phyloP scores from a whole-genome alignment of 2,113 vertebrate species.

The Montifringilla adamsi region DNA sequence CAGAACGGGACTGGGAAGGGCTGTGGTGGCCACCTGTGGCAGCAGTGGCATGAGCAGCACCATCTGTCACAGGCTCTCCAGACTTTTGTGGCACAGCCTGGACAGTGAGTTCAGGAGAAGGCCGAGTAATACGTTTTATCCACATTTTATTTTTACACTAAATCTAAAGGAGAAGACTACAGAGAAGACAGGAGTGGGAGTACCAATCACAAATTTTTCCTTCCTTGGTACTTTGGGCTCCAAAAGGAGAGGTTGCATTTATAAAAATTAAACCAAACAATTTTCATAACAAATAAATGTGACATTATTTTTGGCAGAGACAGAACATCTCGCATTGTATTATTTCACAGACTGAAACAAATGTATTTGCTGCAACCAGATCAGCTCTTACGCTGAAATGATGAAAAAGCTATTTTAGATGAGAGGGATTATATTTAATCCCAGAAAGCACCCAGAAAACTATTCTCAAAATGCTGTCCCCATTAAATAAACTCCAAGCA shows the following conservation, averaged over 20 bases:
- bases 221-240: neutral
- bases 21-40: neutral
- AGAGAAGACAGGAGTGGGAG: neutral
- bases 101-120: neutral
- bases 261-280: neutral
- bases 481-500: conserved; percentile 36
- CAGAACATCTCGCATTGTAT: neutral
- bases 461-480: neutral
- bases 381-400: neutral
- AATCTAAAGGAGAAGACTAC: neutral
- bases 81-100: neutral
- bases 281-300: neutral
- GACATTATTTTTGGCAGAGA: neutral
- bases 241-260: neutral
- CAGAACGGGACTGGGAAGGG: neutral
- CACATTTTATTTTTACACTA: neutral
- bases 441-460: conserved; percentile 13
- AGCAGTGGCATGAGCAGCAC: neutral
- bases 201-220: neutral
- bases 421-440: conserved; percentile 61
- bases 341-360: conserved; percentile 21
- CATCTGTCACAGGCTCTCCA: neutral
- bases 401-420: conserved; percentile 48
- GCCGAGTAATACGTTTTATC: neutral
- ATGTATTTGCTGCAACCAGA: conserved; percentile 21